phyloP scores from a whole-genome alignment of 2,888 invertebrate species.

The Malthinus flaveolus region DNA sequence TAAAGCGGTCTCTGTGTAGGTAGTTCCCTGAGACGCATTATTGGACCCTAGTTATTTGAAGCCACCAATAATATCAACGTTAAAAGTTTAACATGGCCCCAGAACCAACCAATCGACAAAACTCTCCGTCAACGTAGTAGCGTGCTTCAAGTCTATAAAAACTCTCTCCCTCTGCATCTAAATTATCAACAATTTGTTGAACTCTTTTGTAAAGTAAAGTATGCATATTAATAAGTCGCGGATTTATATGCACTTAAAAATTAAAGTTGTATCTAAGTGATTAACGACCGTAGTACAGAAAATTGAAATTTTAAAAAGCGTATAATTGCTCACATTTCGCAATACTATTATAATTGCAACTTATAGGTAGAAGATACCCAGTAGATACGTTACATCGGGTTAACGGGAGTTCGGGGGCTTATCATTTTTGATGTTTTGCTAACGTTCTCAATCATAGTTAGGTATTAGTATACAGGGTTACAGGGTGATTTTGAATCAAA shows the following conservation, averaged over 20 bases:
- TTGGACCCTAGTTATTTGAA: conserved; percentile 13
- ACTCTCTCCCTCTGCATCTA: conserved; percentile 8
- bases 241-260: not conserved
- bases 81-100: conserved; percentile 35
- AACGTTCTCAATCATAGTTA: too few relatives aligned
- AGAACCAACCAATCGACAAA: conserved; percentile 30
- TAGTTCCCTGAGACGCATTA: conserved; percentile 12
- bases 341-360: too few relatives aligned
- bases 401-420: too few relatives aligned
- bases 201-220: not conserved
- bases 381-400: too few relatives aligned
- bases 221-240: not conserved
- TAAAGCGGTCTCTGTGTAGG: conserved; percentile 14
- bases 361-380: too few relatives aligned
- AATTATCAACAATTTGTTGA: conserved; percentile 4
- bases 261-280: not conserved
- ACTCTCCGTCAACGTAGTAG: conserved; percentile 9
- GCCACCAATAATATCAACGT: conserved; percentile 31
- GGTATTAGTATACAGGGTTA: too few relatives aligned
- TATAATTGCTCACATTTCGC: too few relatives aligned
- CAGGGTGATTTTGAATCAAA: too few relatives aligned
- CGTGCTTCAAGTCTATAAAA: conserved; percentile 11
- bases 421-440: too few relatives aligned
- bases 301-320: too few relatives aligned
- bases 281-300: too few relatives aligned